A percentile compares a stretch with the other conserved stretches of the same genome.
Conservation (phyloP, 2,797 vertebrate species). For the Lindbergichthys nudifrons region DNA sequence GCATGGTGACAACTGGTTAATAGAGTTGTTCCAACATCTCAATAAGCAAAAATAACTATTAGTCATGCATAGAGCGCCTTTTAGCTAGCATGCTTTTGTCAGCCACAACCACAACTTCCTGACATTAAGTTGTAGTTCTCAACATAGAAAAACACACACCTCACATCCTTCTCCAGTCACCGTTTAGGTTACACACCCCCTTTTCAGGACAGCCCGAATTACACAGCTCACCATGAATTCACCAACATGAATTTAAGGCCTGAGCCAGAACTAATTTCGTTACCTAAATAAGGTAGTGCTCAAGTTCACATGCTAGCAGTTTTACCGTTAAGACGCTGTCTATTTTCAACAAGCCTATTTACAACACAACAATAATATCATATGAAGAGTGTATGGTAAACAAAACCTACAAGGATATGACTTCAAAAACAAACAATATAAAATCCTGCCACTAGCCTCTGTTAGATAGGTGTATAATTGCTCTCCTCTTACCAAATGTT, state of each 20-base stretch:
- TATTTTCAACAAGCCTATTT: no score
- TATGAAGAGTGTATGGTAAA: background rate
- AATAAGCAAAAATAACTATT: background rate
- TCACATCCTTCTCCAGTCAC: background rate
- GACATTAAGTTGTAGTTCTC: constrained; percentile 5
- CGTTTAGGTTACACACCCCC: constrained; percentile 1
- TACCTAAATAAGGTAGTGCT: constrained; percentile 7
- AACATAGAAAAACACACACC: constrained; percentile 8
- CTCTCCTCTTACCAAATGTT: constrained; percentile 66
- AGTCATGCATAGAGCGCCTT: background rate
- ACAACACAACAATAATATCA: background rate
- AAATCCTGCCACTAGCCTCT: constrained; percentile 9
- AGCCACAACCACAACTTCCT: constrained; percentile 22
- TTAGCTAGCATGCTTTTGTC: background rate
- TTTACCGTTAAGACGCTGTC: background rate
- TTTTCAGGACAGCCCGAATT: constrained; percentile 1
- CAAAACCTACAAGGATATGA: background rate
- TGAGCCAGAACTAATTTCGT: background rate
- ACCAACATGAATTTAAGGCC: constrained; percentile 5
- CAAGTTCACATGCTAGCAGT: background rate
- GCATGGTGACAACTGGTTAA: background rate
- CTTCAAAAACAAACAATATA: constrained; percentile 15
- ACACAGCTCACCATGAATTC: background rate
- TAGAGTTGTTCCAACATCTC: background rate
- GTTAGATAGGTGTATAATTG: constrained; percentile 1